These are phyloP conservation scores for Platichthys stellatus DNA, from an alignment of 2,113 vertebrate species.

Conservation along the genomic window DNA sequence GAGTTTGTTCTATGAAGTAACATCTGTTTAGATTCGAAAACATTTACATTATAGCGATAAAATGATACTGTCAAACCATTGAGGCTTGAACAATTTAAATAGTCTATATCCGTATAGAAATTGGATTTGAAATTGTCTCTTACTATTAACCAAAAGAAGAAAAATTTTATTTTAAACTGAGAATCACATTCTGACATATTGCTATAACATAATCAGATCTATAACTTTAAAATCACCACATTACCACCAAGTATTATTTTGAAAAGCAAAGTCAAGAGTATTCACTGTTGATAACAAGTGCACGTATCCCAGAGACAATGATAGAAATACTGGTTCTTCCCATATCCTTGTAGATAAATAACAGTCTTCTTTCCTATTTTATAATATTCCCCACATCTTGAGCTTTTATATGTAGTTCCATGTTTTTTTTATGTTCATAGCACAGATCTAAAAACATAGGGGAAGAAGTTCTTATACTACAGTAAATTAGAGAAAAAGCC, in stretches of 20 bases:
- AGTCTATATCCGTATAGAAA: not conserved
- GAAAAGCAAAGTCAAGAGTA: not conserved
- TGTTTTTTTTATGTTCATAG: not conserved
- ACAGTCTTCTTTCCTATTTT: too few relatives aligned
- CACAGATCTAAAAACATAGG: too few relatives aligned
- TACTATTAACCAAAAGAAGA: not conserved
- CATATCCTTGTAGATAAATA: too few relatives aligned
- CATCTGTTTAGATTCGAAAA: slow-evolving; percentile 19
- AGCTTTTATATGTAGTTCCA: not conserved
- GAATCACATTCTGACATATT: not conserved
- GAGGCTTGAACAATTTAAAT: not conserved
- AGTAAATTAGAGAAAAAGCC: not conserved
- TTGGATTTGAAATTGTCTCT: not conserved
- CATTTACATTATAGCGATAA: not conserved
- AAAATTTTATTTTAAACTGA: not conserved
- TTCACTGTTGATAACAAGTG: not conserved
- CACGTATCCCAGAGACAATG: too few relatives aligned
- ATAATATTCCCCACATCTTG: not conserved
- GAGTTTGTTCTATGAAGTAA: slow-evolving; percentile 3
- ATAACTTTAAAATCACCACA: not conserved
- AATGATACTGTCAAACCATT: not conserved
- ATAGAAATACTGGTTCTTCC: too few relatives aligned
- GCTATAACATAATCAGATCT: not conserved
- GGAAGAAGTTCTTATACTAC: not conserved
- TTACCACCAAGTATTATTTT: not conserved